These are phyloP conservation scores for Onychorhynchus coronatus DNA, from an alignment of 2,113 vertebrate species.

Conservation along the genomic window DNA sequence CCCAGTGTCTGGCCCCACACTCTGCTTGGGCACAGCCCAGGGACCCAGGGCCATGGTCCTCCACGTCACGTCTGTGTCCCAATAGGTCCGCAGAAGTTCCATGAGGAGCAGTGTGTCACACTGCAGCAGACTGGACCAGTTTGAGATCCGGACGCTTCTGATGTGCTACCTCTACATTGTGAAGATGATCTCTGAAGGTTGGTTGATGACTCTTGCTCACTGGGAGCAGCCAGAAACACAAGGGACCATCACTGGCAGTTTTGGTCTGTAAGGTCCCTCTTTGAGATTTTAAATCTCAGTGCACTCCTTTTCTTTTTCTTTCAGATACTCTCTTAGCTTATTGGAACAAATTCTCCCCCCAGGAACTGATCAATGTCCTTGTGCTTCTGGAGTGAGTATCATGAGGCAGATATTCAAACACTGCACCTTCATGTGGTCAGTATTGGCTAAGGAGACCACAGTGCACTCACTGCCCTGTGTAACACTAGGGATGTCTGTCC, in stretches of 20 bases:
- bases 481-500: not conserved
- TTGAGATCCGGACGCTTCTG: constrained; percentile 89
- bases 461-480: accelerated
- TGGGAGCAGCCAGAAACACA: not conserved
- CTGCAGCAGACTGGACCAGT: constrained; percentile 83
- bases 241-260: not conserved
- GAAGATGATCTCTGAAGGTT: constrained; percentile 94
- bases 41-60: not conserved
- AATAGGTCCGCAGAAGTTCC: constrained; percentile 76
- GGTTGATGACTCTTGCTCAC: constrained; percentile 72
- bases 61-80: not conserved
- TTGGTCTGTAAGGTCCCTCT: not conserved
- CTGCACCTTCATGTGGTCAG: not conserved
- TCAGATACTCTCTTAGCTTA: constrained; percentile 88
- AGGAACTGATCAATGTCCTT: constrained; percentile 91
- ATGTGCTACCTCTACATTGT: constrained; percentile 89
- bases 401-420: not conserved
- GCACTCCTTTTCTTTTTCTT: not conserved
- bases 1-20: accelerated
- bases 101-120: constrained; percentile 81
- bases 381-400: constrained; percentile 90
- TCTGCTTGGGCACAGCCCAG: not conserved
- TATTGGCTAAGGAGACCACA: not conserved
- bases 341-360: constrained; percentile 92
- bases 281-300: not conserved